These are phyloP conservation scores for Eunapius fragilis DNA, from an alignment of 37 sponge, comb jelly and placozoan genomes.

Conservation along the genomic window DNA sequence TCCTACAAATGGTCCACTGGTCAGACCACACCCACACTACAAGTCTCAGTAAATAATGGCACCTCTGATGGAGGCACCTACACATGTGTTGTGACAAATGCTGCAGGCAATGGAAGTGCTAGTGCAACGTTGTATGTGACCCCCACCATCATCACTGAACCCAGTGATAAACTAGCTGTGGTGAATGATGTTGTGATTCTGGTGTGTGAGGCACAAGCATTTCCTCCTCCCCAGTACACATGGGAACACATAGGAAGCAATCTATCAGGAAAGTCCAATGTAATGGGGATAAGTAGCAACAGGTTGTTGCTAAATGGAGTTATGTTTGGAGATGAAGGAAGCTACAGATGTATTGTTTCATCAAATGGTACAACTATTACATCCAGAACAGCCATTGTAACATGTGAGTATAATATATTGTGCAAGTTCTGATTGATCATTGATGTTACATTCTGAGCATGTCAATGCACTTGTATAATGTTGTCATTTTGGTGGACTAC, in stretches of 20 bases:
- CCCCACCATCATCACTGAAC: constrained; percentile 22
- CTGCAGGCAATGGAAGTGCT: constrained; percentile 44
- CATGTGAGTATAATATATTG: background rate
- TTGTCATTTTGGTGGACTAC: no score
- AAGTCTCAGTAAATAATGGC: background rate
- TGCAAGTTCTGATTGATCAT: no score
- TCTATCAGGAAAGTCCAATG: background rate
- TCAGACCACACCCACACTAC: background rate
- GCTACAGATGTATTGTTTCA: constrained; percentile 15
- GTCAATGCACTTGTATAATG: no score
- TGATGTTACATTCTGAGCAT: no score
- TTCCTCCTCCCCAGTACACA: constrained; percentile 22
- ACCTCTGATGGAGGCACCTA: constrained; percentile 38
- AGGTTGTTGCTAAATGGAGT: background rate
- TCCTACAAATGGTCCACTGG: constrained; percentile 35
- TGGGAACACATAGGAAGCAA: constrained; percentile 37
- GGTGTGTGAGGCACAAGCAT: constrained; percentile 31
- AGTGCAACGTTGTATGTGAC: constrained; percentile 13
- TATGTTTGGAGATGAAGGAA: constrained; percentile 39
- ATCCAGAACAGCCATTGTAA: background rate
- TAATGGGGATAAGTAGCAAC: background rate
- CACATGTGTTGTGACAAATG: constrained; percentile 59
- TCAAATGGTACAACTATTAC: background rate
- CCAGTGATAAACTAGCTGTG: constrained; percentile 6
- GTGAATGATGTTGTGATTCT: constrained; percentile 8